A percentile compares a stretch with the other conserved stretches of the same genome.
phyloP scores from a whole-genome alignment of 2,797 vertebrate species.

The Pangasius larnaudii region DNA sequence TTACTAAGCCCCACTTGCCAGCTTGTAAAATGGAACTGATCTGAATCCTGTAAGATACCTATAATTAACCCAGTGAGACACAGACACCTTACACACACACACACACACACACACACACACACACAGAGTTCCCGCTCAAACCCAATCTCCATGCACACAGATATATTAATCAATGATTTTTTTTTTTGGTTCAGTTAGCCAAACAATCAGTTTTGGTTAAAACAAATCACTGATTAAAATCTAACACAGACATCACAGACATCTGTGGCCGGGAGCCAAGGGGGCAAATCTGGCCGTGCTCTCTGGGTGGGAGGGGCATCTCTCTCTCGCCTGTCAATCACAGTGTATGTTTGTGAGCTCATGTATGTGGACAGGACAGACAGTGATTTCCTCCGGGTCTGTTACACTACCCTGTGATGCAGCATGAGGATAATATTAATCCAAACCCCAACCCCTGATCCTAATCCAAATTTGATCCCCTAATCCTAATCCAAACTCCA shows the following conservation, averaged over 20 bases:
- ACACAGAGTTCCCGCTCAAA: background rate
- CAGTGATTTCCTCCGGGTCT: background rate
- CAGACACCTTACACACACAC: background rate
- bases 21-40: constrained; percentile 24
- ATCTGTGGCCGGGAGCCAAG: background rate
- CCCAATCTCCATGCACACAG: background rate
- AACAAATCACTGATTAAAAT: background rate
- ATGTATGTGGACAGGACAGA: background rate
- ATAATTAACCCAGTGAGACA: background rate
- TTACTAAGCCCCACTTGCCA: no score
- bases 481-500: background rate
- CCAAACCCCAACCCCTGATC: background rate
- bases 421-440: background rate
- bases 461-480: background rate
- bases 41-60: constrained; percentile 2
- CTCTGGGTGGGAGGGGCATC: background rate
- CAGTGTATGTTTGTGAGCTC: background rate
- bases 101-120: constrained; percentile 6
- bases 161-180: background rate
- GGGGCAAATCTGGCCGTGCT: background rate
- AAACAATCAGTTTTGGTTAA: background rate
- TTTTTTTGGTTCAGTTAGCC: background rate
- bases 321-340: background rate
- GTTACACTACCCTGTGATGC: background rate
- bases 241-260: background rate